A percentile compares a stretch with the other conserved stretches of the same genome.
Evolutionary conservation across 1,140 invertebrate species (phyloP).

Genomic region (Sesamia nonagrioides): DNA sequence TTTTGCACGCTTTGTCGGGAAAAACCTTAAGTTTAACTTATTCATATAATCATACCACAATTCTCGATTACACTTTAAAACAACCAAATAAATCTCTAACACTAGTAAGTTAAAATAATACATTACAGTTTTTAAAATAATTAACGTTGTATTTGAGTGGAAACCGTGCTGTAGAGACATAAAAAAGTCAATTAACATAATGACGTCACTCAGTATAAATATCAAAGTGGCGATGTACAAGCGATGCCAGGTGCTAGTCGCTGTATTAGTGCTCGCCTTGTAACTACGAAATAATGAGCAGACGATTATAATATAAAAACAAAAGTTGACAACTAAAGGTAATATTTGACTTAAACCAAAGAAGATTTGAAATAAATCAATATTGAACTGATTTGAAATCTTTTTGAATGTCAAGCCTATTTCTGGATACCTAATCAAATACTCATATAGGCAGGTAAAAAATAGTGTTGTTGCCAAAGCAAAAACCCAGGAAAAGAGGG

Average conservation of each 20-base stretch:
- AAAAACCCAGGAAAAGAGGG: neutral
- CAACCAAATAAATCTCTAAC: neutral
- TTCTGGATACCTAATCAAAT: neutral
- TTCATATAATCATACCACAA: no score
- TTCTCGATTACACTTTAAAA: neutral
- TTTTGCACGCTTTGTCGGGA: no score
- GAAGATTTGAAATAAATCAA: neutral
- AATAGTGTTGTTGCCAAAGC: neutral
- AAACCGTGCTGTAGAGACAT: neutral
- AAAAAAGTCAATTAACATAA: neutral
- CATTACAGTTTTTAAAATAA: neutral
- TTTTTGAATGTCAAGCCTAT: neutral
- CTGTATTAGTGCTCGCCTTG: neutral
- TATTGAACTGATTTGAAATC: no score
- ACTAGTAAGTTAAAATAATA: neutral
- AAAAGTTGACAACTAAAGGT: neutral
- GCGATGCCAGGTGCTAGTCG: neutral
- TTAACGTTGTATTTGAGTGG: no score
- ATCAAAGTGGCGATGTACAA: neutral
- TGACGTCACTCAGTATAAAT: neutral
- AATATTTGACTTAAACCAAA: neutral
- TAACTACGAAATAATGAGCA: neutral
- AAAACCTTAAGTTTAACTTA: no score
- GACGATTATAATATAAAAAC: neutral
- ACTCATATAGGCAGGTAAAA: neutral